These are phyloP conservation scores for Pasiphila rectangulata DNA, from an alignment of 2,888 invertebrate genomes.

Conservation along the genomic window DNA sequence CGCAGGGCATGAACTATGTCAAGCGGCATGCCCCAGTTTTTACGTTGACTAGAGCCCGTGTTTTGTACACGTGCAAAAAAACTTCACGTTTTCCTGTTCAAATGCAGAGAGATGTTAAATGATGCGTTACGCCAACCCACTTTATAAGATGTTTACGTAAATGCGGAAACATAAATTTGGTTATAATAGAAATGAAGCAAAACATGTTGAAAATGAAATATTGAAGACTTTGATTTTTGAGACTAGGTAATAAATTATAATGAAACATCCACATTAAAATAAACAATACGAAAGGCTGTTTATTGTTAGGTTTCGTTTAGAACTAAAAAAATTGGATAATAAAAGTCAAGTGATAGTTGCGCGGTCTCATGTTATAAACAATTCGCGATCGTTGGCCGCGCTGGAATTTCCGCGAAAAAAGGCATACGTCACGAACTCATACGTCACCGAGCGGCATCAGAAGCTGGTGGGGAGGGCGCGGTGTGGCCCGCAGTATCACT, in stretches of 20 bases:
- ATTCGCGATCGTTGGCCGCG: slow-evolving; percentile 60
- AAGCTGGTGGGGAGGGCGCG: slow-evolving; percentile 44
- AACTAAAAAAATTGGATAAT: slow-evolving; percentile 3
- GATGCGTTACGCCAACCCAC: not conserved
- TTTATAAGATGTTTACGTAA: not conserved
- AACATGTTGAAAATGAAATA: no score
- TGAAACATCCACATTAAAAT: no score
- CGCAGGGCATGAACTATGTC: slow-evolving; percentile 70
- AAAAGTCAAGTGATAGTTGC: slow-evolving; percentile 14
- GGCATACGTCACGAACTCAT: slow-evolving; percentile 65
- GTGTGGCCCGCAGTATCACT: slow-evolving; percentile 40
- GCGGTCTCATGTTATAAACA: slow-evolving; percentile 31
- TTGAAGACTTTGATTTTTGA: no score
- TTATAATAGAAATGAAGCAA: no score
- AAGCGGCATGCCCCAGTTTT: slow-evolving; percentile 70
- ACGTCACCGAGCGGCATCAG: slow-evolving; percentile 44
- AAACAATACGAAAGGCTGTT: no score
- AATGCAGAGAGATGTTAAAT: slow-evolving; percentile 2
- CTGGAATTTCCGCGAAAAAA: slow-evolving; percentile 78
- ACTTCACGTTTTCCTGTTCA: slow-evolving; percentile 17
- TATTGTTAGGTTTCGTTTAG: no score
- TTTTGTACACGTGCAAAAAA: slow-evolving; percentile 44
- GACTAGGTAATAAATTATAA: no score
- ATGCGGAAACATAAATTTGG: no score
- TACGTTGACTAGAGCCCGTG: slow-evolving; percentile 44